Evolutionary conservation across 2,888 invertebrate genomes (phyloP).

Genomic region (Suillia variegata): DNA sequence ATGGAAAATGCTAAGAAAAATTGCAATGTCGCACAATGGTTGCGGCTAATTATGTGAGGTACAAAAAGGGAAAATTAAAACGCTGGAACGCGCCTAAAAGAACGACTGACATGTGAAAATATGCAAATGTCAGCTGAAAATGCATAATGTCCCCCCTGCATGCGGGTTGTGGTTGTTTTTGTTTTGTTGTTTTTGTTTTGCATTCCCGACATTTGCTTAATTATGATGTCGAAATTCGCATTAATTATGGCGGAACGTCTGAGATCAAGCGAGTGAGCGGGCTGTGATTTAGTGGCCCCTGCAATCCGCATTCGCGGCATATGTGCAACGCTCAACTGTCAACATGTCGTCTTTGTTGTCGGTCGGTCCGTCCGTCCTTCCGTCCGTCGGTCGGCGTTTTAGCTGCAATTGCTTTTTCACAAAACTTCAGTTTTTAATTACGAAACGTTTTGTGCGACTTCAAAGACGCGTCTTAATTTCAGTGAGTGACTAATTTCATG

Average conservation of each 20-base stretch:
- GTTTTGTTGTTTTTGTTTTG: too few species aligned
- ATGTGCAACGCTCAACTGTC: slow-evolving; percentile 8
- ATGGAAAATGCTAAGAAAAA: too few species aligned
- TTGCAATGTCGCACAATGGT: background rate
- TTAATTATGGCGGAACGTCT: slow-evolving; percentile 36
- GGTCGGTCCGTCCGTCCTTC: too few species aligned
- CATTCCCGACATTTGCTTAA: slow-evolving; percentile 27
- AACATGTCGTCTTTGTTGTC: too few species aligned
- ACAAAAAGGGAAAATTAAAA: slow-evolving; percentile 1
- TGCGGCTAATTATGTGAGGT: background rate
- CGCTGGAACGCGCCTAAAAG: slow-evolving; percentile 31
- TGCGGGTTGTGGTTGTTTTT: too few species aligned
- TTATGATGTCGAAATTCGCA: slow-evolving; percentile 51
- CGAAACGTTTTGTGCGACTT: background rate
- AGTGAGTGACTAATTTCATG: background rate
- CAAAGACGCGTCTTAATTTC: background rate
- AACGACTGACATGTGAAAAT: slow-evolving; percentile 52
- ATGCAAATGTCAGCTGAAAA: slow-evolving; percentile 42
- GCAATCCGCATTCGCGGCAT: background rate
- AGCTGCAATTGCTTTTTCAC: background rate
- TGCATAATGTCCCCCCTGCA: too few species aligned
- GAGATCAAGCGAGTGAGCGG: background rate
- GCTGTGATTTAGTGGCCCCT: slow-evolving; percentile 17
- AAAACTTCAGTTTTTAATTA: background rate
- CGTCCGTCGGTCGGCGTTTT: too few species aligned